Evolutionary conservation across 2,888 invertebrate species (phyloP).

Genomic region (Pachymerium ferrugineum): DNA sequence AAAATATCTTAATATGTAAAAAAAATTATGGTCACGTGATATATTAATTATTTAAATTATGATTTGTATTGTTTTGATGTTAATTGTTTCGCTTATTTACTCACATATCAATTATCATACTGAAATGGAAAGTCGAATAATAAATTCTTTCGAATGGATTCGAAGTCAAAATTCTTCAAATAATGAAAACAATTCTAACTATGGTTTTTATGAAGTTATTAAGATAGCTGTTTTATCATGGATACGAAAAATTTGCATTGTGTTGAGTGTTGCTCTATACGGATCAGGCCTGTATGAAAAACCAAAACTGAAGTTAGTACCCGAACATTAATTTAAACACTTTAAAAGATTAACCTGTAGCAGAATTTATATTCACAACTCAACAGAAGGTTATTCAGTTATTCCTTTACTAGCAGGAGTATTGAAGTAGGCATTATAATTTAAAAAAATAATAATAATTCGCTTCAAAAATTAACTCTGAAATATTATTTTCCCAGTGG

Average conservation of each 20-base stretch:
- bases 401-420: not conserved
- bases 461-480: not conserved
- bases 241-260: not conserved
- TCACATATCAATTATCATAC: too few relatives aligned
- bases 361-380: not conserved
- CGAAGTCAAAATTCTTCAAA: not conserved
- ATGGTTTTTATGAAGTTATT: not conserved
- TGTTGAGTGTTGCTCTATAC: not conserved
- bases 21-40: not conserved
- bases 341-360: not conserved
- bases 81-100: too few relatives aligned
- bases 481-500: not conserved
- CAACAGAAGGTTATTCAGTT: not conserved
- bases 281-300: constrained; percentile 6
- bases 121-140: too few relatives aligned
- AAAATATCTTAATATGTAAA: not conserved
- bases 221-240: not conserved
- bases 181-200: not conserved
- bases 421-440: not conserved
- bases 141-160: too few relatives aligned
- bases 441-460: not conserved
- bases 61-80: too few relatives aligned
- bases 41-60: too few relatives aligned
- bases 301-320: not conserved
- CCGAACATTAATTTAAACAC: not conserved